A percentile compares a stretch with the other conserved stretches of the same genome.
phyloP scores from a whole-genome alignment of 2,888 invertebrate genomes.

The Sympetrum striolatum region DNA sequence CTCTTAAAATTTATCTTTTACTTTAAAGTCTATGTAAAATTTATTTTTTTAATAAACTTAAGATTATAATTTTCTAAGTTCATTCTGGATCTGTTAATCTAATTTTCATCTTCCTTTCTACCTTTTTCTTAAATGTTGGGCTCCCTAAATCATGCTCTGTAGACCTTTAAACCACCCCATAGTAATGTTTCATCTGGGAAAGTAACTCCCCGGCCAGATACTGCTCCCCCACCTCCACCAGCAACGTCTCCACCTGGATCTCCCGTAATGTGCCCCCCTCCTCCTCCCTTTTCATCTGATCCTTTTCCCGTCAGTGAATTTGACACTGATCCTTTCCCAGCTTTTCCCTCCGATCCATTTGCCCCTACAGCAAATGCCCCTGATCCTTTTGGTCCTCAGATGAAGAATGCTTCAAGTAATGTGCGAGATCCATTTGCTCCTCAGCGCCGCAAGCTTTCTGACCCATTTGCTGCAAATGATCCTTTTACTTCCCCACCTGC shows the following conservation, averaged over 20 bases:
- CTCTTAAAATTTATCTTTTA: no score
- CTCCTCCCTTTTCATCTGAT: constrained; percentile 53
- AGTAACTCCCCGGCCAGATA: not conserved
- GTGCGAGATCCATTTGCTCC: not conserved
- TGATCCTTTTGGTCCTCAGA: not conserved
- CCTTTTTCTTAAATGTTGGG: not conserved
- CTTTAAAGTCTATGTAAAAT: no score
- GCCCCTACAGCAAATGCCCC: not conserved
- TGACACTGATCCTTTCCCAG: not conserved
- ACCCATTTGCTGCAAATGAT: not conserved
- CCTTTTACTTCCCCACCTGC: not conserved
- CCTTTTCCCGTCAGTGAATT: not conserved
- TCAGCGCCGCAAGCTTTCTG: not conserved
- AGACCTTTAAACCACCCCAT: not conserved
- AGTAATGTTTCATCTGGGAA: not conserved
- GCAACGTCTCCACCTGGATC: not conserved
- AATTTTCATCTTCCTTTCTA: not conserved
- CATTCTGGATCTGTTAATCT: not conserved
- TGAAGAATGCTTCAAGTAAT: not conserved
- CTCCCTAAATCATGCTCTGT: not conserved
- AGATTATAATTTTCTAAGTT: no score
- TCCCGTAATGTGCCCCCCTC: constrained; percentile 61
- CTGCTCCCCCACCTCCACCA: not conserved
- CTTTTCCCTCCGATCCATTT: not conserved
- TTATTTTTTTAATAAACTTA: no score